Evolutionary conservation across 1,140 invertebrate species (phyloP).

Genomic region (Calephelis nemesis): DNA sequence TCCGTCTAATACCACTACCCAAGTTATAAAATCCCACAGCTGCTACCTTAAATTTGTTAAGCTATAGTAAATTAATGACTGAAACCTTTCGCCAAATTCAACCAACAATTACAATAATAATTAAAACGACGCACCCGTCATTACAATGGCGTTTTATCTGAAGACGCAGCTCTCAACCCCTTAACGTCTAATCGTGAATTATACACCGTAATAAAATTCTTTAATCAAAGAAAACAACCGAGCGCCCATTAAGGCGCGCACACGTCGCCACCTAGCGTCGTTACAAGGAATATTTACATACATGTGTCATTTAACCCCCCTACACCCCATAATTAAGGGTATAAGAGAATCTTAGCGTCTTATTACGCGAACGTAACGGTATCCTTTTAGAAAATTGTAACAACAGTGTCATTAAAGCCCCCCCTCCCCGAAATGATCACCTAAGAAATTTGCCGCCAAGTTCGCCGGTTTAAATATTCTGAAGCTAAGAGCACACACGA

Average conservation of each 20-base stretch:
- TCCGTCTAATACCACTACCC: no score
- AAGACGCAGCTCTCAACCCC: slow-evolving; percentile 61
- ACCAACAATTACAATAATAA: slow-evolving; percentile 75
- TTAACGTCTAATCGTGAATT: slow-evolving; percentile 77
- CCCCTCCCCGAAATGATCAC: slow-evolving; percentile 58
- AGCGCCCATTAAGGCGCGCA: slow-evolving; percentile 69
- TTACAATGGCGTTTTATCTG: slow-evolving; percentile 74
- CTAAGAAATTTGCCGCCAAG: slow-evolving; percentile 56
- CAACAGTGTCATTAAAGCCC: slow-evolving; percentile 62
- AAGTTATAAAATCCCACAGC: no score
- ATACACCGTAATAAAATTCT: slow-evolving; percentile 77
- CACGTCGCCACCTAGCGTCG: slow-evolving; percentile 73
- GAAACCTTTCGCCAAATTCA: background rate
- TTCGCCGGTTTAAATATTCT: slow-evolving; percentile 57
- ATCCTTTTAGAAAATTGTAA: slow-evolving; percentile 78
- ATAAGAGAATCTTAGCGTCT: slow-evolving; percentile 79
- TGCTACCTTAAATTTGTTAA: no score
- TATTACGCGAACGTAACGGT: slow-evolving; percentile 76
- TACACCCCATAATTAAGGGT: slow-evolving; percentile 71
- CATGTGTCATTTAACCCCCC: slow-evolving; percentile 73
- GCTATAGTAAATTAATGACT: no score
- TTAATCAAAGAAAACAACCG: slow-evolving; percentile 79
- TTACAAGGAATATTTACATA: slow-evolving; percentile 77
- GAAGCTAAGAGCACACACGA: slow-evolving; percentile 67
- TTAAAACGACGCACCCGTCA: slow-evolving; percentile 72